A percentile compares a stretch with the other conserved stretches of the same genome.
Conservation (phyloP, 2,113 vertebrate species). For the Emydura subglobosa region DNA sequence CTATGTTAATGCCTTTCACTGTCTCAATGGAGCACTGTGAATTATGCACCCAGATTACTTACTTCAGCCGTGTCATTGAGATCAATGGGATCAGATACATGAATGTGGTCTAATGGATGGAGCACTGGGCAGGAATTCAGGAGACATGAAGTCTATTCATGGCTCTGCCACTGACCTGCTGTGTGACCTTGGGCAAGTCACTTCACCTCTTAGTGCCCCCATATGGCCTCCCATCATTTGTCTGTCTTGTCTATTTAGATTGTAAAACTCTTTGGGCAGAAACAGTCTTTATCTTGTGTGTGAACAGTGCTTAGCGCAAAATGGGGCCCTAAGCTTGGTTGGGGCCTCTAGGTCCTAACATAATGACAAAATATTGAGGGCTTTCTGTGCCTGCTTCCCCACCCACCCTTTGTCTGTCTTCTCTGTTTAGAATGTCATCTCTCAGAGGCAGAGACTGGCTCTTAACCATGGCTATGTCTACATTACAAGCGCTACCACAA, state of each 20-base stretch:
- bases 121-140: neutral
- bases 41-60: neutral
- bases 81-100: accelerated
- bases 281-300: too few relatives aligned
- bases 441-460: neutral
- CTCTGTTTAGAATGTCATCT: neutral
- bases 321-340: too few relatives aligned
- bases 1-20: neutral
- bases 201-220: neutral
- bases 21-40: neutral
- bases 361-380: too few relatives aligned
- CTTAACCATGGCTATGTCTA: neutral
- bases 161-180: neutral
- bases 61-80: neutral
- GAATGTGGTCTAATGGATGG: too few relatives aligned
- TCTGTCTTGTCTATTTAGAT: neutral
- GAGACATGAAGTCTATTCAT: neutral
- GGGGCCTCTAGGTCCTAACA: too few relatives aligned
- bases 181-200: neutral
- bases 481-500: neutral
- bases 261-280: too few relatives aligned
- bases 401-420: neutral
- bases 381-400: neutral
- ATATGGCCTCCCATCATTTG: neutral
- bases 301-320: too few relatives aligned